Percentiles rank a stretch among this genome's conserved stretches.
Evolutionary conservation across 2,888 invertebrate species (phyloP).

Genomic region (Anoncus sp.): DNA sequence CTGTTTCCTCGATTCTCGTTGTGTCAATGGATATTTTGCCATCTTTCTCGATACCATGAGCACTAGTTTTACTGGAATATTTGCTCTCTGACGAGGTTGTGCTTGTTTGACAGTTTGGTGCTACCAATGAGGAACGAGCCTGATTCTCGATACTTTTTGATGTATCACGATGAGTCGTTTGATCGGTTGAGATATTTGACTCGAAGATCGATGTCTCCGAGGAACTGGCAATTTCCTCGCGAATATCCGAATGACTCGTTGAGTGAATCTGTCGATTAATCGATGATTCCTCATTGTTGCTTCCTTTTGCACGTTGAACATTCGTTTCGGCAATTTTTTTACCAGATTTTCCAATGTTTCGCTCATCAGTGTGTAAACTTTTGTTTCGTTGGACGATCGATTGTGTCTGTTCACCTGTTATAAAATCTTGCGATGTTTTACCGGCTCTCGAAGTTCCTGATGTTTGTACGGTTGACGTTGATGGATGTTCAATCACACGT

Average conservation of each 20-base stretch:
- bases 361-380: conserved; percentile 1
- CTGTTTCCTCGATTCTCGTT: conserved; percentile 70
- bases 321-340: conserved; percentile 3
- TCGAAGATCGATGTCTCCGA: conserved; percentile 60
- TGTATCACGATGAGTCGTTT: conserved; percentile 56
- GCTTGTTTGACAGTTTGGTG: conserved; percentile 53
- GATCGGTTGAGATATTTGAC: conserved; percentile 61
- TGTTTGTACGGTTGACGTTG: conserved; percentile 64
- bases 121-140: conserved; percentile 1
- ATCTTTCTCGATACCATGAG: conserved; percentile 70
- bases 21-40: conserved; percentile 72
- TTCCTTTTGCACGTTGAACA: not conserved
- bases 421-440: conserved; percentile 72
- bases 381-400: conserved; percentile 48
- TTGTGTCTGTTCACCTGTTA: conserved; percentile 71
- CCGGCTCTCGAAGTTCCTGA: conserved; percentile 63
- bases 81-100: conserved; percentile 70
- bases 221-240: conserved; percentile 53
- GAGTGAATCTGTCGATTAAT: not conserved
- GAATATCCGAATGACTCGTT: conserved; percentile 52
- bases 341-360: not conserved
- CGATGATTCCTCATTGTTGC: not conserved
- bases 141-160: conserved; percentile 5
- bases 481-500: conserved; percentile 72
- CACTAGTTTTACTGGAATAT: conserved; percentile 69